A percentile compares a stretch with the other conserved stretches of the same genome.
Evolutionary conservation across 2,113 vertebrate genomes (phyloP).

Genomic region (Morone chrysops): DNA sequence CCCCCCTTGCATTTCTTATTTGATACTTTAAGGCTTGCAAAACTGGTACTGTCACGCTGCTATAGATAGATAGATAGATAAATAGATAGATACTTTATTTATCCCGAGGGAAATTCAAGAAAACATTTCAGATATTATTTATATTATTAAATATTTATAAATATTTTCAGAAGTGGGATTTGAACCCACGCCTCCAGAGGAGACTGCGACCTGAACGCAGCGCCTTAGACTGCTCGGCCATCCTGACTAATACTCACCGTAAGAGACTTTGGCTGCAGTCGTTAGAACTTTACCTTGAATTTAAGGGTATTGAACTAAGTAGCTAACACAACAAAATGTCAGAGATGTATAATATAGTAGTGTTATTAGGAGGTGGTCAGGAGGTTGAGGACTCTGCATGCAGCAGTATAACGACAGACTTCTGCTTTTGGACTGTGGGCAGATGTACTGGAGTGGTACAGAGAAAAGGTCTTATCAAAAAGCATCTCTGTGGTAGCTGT

Average conservation of each 20-base stretch:
- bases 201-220: slow-evolving; percentile 84
- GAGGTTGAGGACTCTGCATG: slow-evolving; percentile 7
- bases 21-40: background rate
- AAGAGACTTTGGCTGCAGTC: background rate
- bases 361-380: background rate
- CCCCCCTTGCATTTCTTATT: background rate
- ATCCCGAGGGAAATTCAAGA: too few species aligned
- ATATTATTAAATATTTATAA: too few species aligned
- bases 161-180: slow-evolving; percentile 79
- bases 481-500: background rate
- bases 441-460: background rate
- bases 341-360: background rate
- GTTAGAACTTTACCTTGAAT: background rate
- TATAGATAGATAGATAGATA: too few species aligned
- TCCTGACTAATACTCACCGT: too few species aligned
- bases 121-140: too few species aligned
- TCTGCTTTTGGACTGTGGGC: too few species aligned
- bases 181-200: slow-evolving; percentile 84
- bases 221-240: slow-evolving; percentile 58
- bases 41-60: background rate
- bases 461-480: background rate
- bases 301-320: too few species aligned
- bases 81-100: too few species aligned
- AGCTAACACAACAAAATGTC: too few species aligned
- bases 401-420: background rate